phyloP scores from a whole-genome alignment of 1,140 invertebrate genomes.

The Drosophila nigrodunni region DNA sequence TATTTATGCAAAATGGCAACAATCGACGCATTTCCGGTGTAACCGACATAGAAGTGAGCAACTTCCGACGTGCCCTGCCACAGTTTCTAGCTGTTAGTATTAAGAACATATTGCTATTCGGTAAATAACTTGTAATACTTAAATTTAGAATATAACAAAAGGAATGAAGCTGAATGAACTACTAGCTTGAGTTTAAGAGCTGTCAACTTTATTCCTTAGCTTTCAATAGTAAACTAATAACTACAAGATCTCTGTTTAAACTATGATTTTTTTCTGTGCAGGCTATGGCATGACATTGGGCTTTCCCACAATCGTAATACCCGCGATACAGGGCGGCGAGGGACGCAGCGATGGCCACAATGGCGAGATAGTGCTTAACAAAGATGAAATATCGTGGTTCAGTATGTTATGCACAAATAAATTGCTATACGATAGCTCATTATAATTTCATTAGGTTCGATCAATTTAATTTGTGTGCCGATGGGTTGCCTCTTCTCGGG shows the following conservation, averaged over 20 bases:
- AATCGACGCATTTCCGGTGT: constrained; percentile 59
- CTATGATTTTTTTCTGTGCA: constrained; percentile 36
- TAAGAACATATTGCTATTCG: constrained; percentile 88
- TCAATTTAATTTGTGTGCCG: constrained; percentile 91
- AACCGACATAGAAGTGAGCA: constrained; percentile 78
- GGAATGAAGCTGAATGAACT: constrained; percentile 25
- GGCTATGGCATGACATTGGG: constrained; percentile 91
- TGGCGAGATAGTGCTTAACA: constrained; percentile 86
- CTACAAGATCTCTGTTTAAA: not conserved
- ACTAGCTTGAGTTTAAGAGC: not conserved
- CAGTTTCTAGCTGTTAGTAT: constrained; percentile 88
- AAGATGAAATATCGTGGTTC: constrained; percentile 91
- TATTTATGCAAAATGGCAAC: constrained; percentile 78
- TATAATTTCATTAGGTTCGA: constrained; percentile 87
- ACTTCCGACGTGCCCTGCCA: constrained; percentile 86
- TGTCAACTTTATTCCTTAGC: constrained; percentile 16
- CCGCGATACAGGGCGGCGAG: constrained; percentile 86
- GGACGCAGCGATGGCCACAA: constrained; percentile 82
- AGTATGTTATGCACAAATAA: constrained; percentile 85
- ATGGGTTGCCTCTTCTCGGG: constrained; percentile 91
- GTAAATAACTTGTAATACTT: constrained; percentile 73
- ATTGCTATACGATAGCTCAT: not conserved
- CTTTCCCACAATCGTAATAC: constrained; percentile 91
- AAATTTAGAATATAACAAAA: constrained; percentile 15
- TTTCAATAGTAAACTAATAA: not conserved